Base-by-base conservation (phyloP, 2,888 invertebrate species). In the Caenorhabditis sulstoni region DNA sequence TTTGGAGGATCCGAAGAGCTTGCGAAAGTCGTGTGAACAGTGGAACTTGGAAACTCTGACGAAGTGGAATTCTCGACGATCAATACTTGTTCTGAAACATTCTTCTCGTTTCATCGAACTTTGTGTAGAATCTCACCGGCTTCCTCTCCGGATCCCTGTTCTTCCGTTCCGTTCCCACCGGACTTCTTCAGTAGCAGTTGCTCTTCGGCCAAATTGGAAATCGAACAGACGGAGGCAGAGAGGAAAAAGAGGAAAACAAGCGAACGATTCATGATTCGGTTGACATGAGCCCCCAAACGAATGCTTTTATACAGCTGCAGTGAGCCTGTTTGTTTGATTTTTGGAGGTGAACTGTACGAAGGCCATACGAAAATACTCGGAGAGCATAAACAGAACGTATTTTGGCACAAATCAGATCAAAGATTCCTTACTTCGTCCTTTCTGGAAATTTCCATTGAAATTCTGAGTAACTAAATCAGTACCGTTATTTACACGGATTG, bases 141-240 rank as follows among this genome's bases (percentile, higher is more conserved):
- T 39, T 50, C 57, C 22, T 57, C 65, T 65, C 77, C 77, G 3
- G 77, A 77, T 9, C 77, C 77, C 39, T 77, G 70, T 16, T 29
- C 16, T 20, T 53, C 52, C 3, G 20, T 35, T n/a, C 12, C 35
- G 16, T 59, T 59, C 9, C 22, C 44, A 18, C 18, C 18, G 14
- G 29, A 14, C 1, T n/a, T 47, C 41, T 16, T 66, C 52, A 70
- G 35, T 23, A 70, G 47, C 22, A 29, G 29, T 29, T 62, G 70
- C 16, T 70, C 70, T 14, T 70, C 70, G n/a, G 16, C 16, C 9
- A 62, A 45, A 23, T 9, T 57, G 16, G 9, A 0, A 18, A 18
- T 23, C 41, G 37, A 41, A 4, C 22, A 29, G 9, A 52, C 45
- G 20, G 29, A 29, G 29, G 29, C 16, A 44, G 39, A 64, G 23